Evolutionary conservation across 2,113 vertebrate genomes (phyloP).

Genomic region (Thryonomys swinderianus): DNA sequence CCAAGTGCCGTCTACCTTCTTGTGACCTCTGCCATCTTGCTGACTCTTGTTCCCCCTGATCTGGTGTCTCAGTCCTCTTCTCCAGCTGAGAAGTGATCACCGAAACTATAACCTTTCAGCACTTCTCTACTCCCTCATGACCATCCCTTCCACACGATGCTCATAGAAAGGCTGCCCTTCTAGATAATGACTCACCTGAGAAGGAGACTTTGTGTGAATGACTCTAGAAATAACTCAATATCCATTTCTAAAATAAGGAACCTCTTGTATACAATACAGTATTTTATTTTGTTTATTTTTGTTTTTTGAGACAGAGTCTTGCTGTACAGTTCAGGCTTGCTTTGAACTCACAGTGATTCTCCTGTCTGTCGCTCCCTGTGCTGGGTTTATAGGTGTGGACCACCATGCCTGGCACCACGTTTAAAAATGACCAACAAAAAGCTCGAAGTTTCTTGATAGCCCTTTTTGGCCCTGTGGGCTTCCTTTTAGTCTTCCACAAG

Average conservation of each 20-base stretch:
- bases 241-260: neutral
- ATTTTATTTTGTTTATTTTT: neutral
- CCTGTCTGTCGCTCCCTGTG: neutral
- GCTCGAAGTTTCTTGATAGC: neutral
- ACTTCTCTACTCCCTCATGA: neutral
- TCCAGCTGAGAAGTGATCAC: too few relatives aligned
- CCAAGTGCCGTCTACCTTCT: rapidly evolving
- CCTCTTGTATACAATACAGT: neutral
- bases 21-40: neutral
- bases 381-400: neutral
- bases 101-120: too few relatives aligned
- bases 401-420: neutral
- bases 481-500: neutral
- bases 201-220: neutral
- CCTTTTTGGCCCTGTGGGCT: neutral
- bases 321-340: neutral
- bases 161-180: neutral
- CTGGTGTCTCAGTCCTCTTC: neutral
- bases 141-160: neutral
- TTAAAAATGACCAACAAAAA: neutral
- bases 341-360: neutral
- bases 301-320: neutral
- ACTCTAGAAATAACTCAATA: neutral
- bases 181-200: neutral
- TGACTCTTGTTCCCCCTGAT: neutral